Percentiles rank a stretch among this genome's conserved stretches.
phyloP scores from a whole-genome alignment of 2,888 invertebrate species.

The Mimumesa dahlbomi region DNA sequence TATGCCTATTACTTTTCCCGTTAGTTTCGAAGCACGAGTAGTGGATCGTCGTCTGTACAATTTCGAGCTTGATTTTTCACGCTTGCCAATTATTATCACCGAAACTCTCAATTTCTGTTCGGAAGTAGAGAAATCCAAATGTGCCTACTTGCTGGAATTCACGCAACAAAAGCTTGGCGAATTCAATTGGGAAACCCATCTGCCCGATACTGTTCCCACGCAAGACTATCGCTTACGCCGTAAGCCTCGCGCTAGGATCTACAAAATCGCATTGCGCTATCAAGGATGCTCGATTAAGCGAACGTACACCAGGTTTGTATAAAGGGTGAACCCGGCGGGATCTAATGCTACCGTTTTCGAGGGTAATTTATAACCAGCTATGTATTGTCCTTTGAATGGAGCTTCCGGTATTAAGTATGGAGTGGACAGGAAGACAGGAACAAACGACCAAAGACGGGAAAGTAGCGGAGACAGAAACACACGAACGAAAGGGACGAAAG shows the following conservation, averaged over 20 bases:
- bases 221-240: neutral
- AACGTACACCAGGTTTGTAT: slow-evolving; percentile 56
- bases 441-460: too few relatives aligned
- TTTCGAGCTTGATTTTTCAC: too few relatives aligned
- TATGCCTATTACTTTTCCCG: too few relatives aligned
- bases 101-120: too few relatives aligned
- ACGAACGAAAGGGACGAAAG: slow-evolving; percentile 1
- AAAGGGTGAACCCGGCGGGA: slow-evolving; percentile 68
- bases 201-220: neutral
- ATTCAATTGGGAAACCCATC: neutral
- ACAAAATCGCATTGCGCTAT: slow-evolving; percentile 54
- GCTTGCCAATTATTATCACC: too few relatives aligned
- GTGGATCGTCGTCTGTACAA: too few relatives aligned
- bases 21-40: too few relatives aligned
- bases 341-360: slow-evolving; percentile 68
- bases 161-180: too few relatives aligned
- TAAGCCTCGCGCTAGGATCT: slow-evolving; percentile 28
- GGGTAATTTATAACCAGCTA: slow-evolving; percentile 64
- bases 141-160: too few relatives aligned
- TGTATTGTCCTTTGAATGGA: slow-evolving; percentile 66
- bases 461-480: slow-evolving; percentile 21
- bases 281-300: slow-evolving; percentile 66
- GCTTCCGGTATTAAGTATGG: slow-evolving; percentile 39
- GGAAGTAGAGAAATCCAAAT: too few relatives aligned
- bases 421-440: slow-evolving; percentile 32